Evolutionary conservation across 2,888 invertebrate species (phyloP), one percentile per base, ranked within the genome.

Genomic region (Euzetes globulus): DNA sequence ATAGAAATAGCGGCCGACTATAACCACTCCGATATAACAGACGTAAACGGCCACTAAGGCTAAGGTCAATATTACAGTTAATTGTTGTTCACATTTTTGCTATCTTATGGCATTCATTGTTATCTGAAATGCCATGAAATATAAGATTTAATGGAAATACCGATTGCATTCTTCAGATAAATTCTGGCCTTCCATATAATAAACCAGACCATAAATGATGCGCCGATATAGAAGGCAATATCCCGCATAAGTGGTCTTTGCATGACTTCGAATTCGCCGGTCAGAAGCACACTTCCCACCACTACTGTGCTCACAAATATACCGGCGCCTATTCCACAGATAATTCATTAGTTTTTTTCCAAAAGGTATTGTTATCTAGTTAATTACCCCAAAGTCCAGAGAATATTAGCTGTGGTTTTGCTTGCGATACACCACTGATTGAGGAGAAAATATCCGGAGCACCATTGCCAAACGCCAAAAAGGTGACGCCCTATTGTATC

Each of bases 391-490:
- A 80, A 5, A 84, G 78, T 74, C 82, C 81, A 13, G 83, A 82
- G 70, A 84, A 80, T 17, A 83, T 83, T 11, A 84, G 79, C 65
- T 81, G 82, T 13, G 83, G 81, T 17, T 80, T 78, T 1, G 77
- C 76, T 73, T 79, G 78, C 15, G 82, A 82, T 33, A 85, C 83
- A 9, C 85, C 84, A 60, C 87, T 87, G 25, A 89, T 81, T 17
- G 87, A 85, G 15, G 88, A 86, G 79, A 89, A 88, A 72, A 89
- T 85, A 81, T 89, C 89, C 5, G 89, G 88, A 0, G 88, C 87
- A 58, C 88, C 88, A 80, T 89, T 89, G 25, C 89, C 89, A 80
- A 89, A 87, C 0, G 89, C 88, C 79, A 89, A 80, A 78, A 89
- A 84, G n/a, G 88, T 89, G 11, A 88, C 88, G 3, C 89, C 89